A percentile compares a stretch with the other conserved stretches of the same genome.
These are phyloP conservation scores for Percopsis omiscomaycus DNA, from an alignment of 2,797 vertebrate species.

Conservation along the genomic window DNA sequence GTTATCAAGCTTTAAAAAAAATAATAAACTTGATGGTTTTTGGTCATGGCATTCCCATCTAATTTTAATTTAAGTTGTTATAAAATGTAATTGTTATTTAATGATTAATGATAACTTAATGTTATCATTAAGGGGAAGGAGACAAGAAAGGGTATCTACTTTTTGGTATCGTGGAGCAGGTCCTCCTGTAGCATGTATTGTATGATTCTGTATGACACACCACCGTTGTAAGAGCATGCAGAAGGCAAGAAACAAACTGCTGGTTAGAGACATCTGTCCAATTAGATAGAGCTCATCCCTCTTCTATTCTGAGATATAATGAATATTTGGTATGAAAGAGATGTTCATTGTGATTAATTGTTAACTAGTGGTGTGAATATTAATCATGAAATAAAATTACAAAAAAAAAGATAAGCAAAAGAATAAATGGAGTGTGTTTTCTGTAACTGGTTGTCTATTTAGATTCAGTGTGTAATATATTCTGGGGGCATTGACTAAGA, in stretches of 20 bases:
- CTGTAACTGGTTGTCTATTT: neutral
- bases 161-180: slow-evolving; percentile 55
- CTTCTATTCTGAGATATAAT: too few relatives aligned
- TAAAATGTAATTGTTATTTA: slow-evolving; percentile 4
- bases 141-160: slow-evolving; percentile 25
- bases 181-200: slow-evolving; percentile 57
- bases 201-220: slow-evolving; percentile 64
- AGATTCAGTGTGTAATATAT: neutral
- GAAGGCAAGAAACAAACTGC: slow-evolving; percentile 64
- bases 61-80: neutral
- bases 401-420: slow-evolving; percentile 63
- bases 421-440: neutral
- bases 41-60: neutral
- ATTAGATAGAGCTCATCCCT: slow-evolving; percentile 67
- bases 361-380: slow-evolving; percentile 84
- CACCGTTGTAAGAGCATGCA: slow-evolving; percentile 72
- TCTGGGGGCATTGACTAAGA: neutral
- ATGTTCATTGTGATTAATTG: slow-evolving; percentile 81
- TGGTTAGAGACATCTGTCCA: slow-evolving; percentile 72
- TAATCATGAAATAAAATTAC: slow-evolving; percentile 79
- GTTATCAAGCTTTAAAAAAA: neutral
- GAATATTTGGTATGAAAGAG: slow-evolving; percentile 77
- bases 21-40: neutral
- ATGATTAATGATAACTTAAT: too few relatives aligned
- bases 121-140: slow-evolving; percentile 22